phyloP scores from a whole-genome alignment of 2,797 vertebrate species.

The Heteromormyrus szaboi region DNA sequence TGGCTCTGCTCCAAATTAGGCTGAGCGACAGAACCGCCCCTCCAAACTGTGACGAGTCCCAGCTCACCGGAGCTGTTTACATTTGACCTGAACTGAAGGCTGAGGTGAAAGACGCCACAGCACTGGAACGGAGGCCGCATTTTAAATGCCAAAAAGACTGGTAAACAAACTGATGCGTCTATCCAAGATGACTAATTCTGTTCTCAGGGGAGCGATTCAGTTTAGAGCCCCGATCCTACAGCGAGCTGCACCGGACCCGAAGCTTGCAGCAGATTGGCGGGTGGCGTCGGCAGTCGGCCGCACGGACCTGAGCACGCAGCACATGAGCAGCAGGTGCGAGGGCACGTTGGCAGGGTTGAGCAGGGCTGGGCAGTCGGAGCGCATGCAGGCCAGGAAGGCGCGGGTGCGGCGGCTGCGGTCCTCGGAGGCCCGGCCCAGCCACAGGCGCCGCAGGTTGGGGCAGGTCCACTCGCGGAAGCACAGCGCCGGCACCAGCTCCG shows the following conservation, averaged over 20 bases:
- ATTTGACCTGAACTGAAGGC: neutral
- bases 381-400: constrained; percentile 85
- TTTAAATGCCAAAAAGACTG: neutral
- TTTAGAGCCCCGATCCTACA: neutral
- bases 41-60: neutral
- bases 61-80: neutral
- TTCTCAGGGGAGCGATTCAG: neutral
- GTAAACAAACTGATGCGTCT: neutral
- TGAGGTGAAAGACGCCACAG: neutral
- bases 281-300: neutral
- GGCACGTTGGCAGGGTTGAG: constrained; percentile 84
- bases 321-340: constrained; percentile 88
- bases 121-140: neutral
- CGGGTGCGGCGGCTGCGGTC: constrained; percentile 84
- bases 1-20: neutral
- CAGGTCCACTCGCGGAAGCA: constrained; percentile 91
- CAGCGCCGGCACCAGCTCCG: constrained; percentile 80
- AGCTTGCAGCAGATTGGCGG: neutral
- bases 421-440: constrained; percentile 84
- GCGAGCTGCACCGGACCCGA: neutral
- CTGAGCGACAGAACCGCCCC: neutral
- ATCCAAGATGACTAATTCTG: neutral
- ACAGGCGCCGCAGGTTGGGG: constrained; percentile 81
- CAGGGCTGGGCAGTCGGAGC: constrained; percentile 84
- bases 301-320: constrained; percentile 81